Conservation (phyloP, 2,888 invertebrate genomes). For the Idaea dimidiata region DNA sequence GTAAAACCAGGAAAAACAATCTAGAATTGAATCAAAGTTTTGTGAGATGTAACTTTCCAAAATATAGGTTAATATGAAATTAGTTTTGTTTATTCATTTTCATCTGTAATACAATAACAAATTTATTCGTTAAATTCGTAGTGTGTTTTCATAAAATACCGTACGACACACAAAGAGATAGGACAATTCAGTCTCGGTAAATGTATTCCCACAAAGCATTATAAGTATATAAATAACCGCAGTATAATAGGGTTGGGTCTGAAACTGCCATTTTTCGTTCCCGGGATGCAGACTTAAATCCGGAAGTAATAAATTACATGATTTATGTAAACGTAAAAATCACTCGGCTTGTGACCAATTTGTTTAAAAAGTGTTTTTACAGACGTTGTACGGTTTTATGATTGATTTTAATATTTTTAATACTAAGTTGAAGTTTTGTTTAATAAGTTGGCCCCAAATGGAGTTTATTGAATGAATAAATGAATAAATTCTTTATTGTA, state of each 20-base stretch:
- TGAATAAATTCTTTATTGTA: too few relatives aligned
- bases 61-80: not conserved
- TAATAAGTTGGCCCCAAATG: too few relatives aligned
- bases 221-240: not conserved
- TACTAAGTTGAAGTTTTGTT: not conserved
- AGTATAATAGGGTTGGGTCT: constrained; percentile 1
- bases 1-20: not conserved
- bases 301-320: constrained; percentile 1
- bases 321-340: not conserved
- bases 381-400: not conserved
- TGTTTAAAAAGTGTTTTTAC: not conserved
- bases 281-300: constrained; percentile 1
- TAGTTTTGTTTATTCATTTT: not conserved
- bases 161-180: not conserved
- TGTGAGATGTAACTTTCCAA: not conserved
- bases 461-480: too few relatives aligned
- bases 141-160: not conserved
- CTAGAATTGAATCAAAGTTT: not conserved
- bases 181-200: not conserved
- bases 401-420: not conserved
- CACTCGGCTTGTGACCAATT: constrained; percentile 1
- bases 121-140: not conserved
- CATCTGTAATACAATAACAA: not conserved
- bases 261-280: constrained; percentile 1
- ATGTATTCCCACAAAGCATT: constrained; percentile 1